Evolutionary conservation across 2,797 vertebrate genomes (phyloP).

Genomic region (Myripristis jacobus): DNA sequence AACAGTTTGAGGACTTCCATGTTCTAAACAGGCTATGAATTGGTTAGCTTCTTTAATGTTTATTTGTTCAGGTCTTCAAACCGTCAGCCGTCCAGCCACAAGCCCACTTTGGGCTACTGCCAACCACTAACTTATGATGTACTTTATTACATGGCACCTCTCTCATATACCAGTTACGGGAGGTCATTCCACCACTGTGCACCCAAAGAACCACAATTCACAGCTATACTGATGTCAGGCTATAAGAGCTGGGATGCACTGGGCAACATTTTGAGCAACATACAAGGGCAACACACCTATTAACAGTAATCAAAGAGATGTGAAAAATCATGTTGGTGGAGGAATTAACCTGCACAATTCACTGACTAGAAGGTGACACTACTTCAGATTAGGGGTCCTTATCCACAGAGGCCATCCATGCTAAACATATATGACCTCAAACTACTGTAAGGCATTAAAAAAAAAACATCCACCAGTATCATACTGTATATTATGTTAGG

Average conservation of each 20-base stretch:
- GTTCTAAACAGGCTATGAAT: conserved; percentile 22
- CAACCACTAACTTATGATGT: neutral
- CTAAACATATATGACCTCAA: neutral
- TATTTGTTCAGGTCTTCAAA: neutral
- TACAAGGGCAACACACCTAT: neutral
- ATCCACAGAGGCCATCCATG: neutral
- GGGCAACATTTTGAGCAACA: neutral
- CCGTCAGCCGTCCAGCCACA: neutral
- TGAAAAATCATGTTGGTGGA: conserved; percentile 7
- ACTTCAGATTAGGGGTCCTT: neutral
- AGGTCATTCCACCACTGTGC: neutral
- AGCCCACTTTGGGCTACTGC: neutral
- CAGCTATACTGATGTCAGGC: conserved; percentile 5
- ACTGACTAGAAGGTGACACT: neutral
- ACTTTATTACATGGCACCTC: too few relatives aligned
- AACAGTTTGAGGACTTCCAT: conserved; percentile 30
- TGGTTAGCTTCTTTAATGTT: neutral
- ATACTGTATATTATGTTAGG: neutral
- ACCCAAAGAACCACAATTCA: conserved; percentile 7
- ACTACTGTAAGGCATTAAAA: conserved; percentile 4
- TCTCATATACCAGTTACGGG: too few relatives aligned
- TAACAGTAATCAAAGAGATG: conserved; percentile 3
- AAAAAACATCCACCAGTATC: conserved; percentile 8
- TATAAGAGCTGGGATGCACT: too few relatives aligned
- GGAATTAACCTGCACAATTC: too few relatives aligned